These are phyloP conservation scores for fruit fly (Drosophila melanogaster) DNA, from an alignment of 1,140 invertebrate genomes.

Conservation along the genomic window DNA sequence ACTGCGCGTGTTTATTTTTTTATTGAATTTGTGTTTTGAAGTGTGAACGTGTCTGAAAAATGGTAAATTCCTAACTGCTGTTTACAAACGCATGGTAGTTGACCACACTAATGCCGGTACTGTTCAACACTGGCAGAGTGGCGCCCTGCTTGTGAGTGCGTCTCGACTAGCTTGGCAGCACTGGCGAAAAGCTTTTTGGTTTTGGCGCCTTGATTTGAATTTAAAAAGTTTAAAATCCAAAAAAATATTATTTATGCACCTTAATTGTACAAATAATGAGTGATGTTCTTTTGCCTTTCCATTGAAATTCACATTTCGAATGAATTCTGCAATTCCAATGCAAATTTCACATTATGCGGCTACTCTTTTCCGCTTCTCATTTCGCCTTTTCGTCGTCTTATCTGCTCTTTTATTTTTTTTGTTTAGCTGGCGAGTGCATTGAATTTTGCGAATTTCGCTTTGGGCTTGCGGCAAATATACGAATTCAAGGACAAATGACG, in stretches of 20 bases:
- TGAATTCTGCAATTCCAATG: slow-evolving; percentile 11
- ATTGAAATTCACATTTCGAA: background rate
- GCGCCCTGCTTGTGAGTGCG: background rate
- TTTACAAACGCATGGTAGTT: background rate
- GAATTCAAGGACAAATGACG: slow-evolving; percentile 83
- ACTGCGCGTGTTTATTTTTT: slow-evolving; percentile 35
- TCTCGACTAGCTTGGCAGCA: background rate
- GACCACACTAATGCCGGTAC: background rate
- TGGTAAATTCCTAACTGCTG: background rate
- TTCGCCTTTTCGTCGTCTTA: slow-evolving; percentile 30
- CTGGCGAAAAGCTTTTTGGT: background rate
- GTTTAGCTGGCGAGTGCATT: slow-evolving; percentile 60
- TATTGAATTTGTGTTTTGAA: slow-evolving; percentile 20
- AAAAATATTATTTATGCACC: background rate
- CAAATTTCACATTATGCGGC: slow-evolving; percentile 3
- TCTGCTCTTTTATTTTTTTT: slow-evolving; percentile 37
- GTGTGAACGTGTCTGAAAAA: background rate
- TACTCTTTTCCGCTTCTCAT: slow-evolving; percentile 14
- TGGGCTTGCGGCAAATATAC: slow-evolving; percentile 71
- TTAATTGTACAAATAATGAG: slow-evolving; percentile 1
- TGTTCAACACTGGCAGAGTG: background rate
- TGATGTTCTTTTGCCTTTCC: background rate
- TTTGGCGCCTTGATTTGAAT: slow-evolving; percentile 6
- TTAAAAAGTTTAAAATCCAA: background rate
- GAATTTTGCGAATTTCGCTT: slow-evolving; percentile 75